Conservation (phyloP, 2,113 vertebrate species). For the Mandrillus leucophaeus region DNA sequence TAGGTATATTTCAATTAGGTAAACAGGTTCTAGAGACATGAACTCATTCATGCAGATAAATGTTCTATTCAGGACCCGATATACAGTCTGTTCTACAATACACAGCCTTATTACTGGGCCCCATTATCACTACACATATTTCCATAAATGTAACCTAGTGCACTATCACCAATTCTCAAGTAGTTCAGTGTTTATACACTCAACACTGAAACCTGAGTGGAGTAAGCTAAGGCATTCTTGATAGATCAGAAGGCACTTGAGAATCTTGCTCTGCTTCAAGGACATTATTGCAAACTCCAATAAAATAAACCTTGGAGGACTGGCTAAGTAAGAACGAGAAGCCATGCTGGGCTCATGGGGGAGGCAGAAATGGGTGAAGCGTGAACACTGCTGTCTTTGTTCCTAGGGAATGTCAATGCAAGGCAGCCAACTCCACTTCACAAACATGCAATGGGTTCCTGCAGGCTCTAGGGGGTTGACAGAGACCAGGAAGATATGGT, state of each 20-base stretch:
- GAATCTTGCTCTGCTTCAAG: not conserved
- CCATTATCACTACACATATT: fast-evolving
- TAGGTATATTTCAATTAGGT: not conserved
- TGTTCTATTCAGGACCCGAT: not conserved
- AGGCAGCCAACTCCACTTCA: not conserved
- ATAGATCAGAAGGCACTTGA: not conserved
- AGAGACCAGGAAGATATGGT: not conserved
- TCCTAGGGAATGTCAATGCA: not conserved
- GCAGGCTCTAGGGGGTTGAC: not conserved
- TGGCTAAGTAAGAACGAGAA: not conserved
- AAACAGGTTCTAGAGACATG: not conserved
- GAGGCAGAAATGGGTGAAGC: not conserved
- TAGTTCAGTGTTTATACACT: not conserved
- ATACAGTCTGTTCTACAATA: fast-evolving
- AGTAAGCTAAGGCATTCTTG: not conserved
- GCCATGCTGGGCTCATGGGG: not conserved
- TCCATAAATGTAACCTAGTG: fast-evolving
- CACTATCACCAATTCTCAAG: not conserved
- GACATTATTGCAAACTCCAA: not conserved
- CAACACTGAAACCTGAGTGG: too few relatives aligned
- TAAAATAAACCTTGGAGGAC: too few relatives aligned
- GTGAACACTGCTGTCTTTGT: not conserved
- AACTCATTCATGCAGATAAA: not conserved
- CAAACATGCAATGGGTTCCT: not conserved
- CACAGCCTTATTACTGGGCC: not conserved